A percentile compares a stretch with the other conserved stretches of the same genome.
These are phyloP conservation scores for Ochropleura plecta DNA, from an alignment of 2,888 invertebrate genomes.

Conservation along the genomic window DNA sequence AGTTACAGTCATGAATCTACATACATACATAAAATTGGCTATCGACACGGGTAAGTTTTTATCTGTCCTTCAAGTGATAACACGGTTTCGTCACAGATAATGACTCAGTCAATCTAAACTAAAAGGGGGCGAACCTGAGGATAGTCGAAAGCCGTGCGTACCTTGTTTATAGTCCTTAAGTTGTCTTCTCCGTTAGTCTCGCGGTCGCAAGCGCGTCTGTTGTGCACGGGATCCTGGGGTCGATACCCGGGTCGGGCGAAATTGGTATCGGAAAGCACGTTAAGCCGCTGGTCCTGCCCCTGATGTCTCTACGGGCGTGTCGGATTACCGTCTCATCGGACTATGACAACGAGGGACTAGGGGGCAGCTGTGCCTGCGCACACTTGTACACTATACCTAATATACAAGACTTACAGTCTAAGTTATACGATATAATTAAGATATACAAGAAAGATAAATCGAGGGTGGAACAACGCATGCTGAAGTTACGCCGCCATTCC, in stretches of 20 bases:
- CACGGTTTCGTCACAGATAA: slow-evolving; percentile 9
- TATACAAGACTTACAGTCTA: no score
- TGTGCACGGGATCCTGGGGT: no score
- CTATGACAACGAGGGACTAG: no score
- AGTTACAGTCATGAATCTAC: neutral
- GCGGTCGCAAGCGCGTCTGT: no score
- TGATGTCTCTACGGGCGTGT: no score
- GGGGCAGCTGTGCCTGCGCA: no score
- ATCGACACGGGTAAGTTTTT: slow-evolving; percentile 7
- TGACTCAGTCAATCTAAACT: slow-evolving; percentile 15
- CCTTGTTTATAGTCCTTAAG: neutral
- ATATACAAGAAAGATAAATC: neutral
- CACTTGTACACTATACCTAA: no score
- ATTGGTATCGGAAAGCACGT: no score
- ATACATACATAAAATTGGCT: neutral
- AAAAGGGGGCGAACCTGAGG: neutral
- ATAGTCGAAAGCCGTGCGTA: neutral
- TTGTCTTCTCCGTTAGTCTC: no score
- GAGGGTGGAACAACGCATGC: neutral
- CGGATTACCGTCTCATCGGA: no score
- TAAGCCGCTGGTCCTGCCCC: no score
- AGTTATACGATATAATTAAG: neutral
- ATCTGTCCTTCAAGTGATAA: slow-evolving; percentile 20
- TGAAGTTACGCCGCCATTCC: neutral
- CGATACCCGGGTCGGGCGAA: no score